Conservation (phyloP, 2,888 invertebrate genomes). For the Syrphus vitripennis region DNA sequence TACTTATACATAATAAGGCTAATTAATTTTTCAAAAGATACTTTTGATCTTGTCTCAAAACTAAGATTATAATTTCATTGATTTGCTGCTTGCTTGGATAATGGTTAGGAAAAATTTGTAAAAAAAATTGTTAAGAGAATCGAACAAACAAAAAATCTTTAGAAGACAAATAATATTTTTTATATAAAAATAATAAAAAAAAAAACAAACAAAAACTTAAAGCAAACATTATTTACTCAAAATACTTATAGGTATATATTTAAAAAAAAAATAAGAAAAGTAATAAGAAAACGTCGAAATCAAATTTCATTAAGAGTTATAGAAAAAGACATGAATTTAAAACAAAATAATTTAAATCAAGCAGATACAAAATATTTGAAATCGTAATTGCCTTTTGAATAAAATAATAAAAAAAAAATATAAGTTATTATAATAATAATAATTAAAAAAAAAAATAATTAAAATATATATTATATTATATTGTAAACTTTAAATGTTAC, state of each 20-base stretch:
- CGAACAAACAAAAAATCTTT: slow-evolving; percentile 11
- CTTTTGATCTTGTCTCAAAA: neutral
- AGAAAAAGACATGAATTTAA: slow-evolving; percentile 19
- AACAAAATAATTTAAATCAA: slow-evolving; percentile 19
- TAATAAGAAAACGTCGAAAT: slow-evolving; percentile 42
- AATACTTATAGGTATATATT: too few species aligned
- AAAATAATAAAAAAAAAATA: slow-evolving; percentile 30
- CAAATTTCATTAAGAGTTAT: slow-evolving; percentile 55
- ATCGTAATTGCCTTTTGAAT: slow-evolving; percentile 65
- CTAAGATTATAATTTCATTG: neutral
- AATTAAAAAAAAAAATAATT: too few species aligned
- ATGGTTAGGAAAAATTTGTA: slow-evolving; percentile 5
- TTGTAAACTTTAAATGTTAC: slow-evolving; percentile 55
- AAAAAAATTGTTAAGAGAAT: slow-evolving; percentile 35
- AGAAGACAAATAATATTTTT: slow-evolving; percentile 70
- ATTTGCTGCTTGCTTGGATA: slow-evolving; percentile 3
- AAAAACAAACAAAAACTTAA: slow-evolving; percentile 7
- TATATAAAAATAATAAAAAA: slow-evolving; percentile 35
- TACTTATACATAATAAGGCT: too few species aligned
- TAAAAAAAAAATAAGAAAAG: slow-evolving; percentile 21
- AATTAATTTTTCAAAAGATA: neutral
- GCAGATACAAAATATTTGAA: slow-evolving; percentile 49
- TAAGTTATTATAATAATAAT: slow-evolving; percentile 48
- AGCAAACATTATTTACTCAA: slow-evolving; percentile 23
- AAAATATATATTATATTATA: neutral